These are phyloP conservation scores for Caenorhabditis elegans DNA, from an alignment of 1,140 invertebrate species.

Conservation along the genomic window WBcel235 BX284606.5:3520001-3520500, in stretches of 20 bases:
- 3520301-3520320: background rate
- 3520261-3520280: background rate
- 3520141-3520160: background rate
- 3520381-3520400: too few species aligned
- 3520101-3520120: background rate
- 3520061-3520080: too few species aligned
- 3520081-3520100: background rate
- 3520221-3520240: background rate
- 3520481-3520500: background rate
- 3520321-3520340: background rate
- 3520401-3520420: background rate
- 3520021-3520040: too few species aligned
- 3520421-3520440: background rate
- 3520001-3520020: too few species aligned
- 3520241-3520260: background rate
- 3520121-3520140: conserved; percentile 7
- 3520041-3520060: too few species aligned
- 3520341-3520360: conserved; percentile 20
- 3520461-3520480: too few species aligned
- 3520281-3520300: background rate
- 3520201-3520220: background rate
- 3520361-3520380: conserved; percentile 7
- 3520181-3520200: background rate
- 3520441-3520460: background rate
- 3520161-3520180: background rate